Evolutionary conservation across 2,113 vertebrate species (phyloP), one percentile per base, ranked within the genome.

Genomic region (Glareola pratincola): DNA sequence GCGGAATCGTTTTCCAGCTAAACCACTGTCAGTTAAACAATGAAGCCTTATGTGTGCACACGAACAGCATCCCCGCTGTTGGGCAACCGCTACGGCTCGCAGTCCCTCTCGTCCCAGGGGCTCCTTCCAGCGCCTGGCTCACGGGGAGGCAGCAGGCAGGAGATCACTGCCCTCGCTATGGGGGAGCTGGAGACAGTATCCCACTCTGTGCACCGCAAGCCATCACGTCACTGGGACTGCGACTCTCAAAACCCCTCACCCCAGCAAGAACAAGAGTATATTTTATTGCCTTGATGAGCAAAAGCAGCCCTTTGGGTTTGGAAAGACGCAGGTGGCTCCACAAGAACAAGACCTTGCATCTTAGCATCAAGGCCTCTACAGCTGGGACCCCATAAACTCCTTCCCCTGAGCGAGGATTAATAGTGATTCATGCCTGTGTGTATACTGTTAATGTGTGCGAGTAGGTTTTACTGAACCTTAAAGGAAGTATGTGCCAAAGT

Each of bases 231-330:
- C 17, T 0, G 0, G 34, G 47, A 72, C 48, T 36, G 36, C 0
- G 0, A 47, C 6, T 66, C 92, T 75, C 84, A 51, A 89, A 90
- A 26, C 21, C n/a, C 6, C 26, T 85, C 77, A 36, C 0, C 0
- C 75, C 82, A 80, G 64, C 30, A 47, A 80, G 90, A 93, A 69
- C 47, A 63, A 47, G 60, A 69, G 12, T 32, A 5, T 36, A 34
- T 88, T 92, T 95, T 94, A 92, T 72, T 56, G 51, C 64, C 68
- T 86, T 74, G 90, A 94, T 92, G 79, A 94, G 92, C 72, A 74
- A 83, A 88, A 36, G 67, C 50, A 90, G 51, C 51, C 47, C 34
- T 93, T 92, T 84, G 68, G 36, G 47, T 88, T 83, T 0, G 0
- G 68, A 92, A 92, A 92, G 41, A 50, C 5, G 4, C 92, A 94